Base-by-base conservation (phyloP, 2,113 vertebrate species). In the Lepus timidus region DNA sequence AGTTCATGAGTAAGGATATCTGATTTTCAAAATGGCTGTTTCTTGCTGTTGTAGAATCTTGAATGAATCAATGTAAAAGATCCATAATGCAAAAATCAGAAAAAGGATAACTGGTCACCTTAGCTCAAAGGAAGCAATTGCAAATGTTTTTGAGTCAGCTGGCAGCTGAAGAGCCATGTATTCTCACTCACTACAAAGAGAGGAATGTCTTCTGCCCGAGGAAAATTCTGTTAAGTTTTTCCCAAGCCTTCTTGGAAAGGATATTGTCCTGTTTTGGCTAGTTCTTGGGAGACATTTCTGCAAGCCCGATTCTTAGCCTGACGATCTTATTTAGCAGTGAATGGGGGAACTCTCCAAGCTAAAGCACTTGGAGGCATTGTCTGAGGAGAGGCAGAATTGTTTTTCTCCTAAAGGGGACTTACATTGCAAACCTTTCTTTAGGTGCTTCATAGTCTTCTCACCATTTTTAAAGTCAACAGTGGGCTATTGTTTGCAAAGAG, bases 41-140 rank as follows among this genome's bases (percentile, higher is more conserved):
- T 96, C 91, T 90, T n/a, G 16, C 73, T 95, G 13, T 87, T 85
- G 20, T 23, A 81, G 14, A 76, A 76, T 73, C 27, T 89, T 67
- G 51, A 36, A 87, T 36, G 76, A 83, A 36, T 80, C 13, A 55
- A n/a, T n/a, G 19, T 88, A 62, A 85, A 93, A 81, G 52, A 94
- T 55, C 44, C 3, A 27, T 31, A 36, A 58, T 73, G 13, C 31
- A 68, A 76, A 85, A 82, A 85, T 84, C 23, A 67, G 67, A 62
- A 86, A 79, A 89, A 79, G 31, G 10, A n/a, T 61, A 81, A 51
- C 29, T 79, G 23, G 27, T 64, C 62, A 65, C 20, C 13, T 88
- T 65, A 82, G 12, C 61, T 90, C 85, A 82, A 36, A 81, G 27
- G 13, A n/a, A 65, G 17, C 19, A 62, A 12, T 86, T 83, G 39